phyloP scores from a whole-genome alignment of 2,888 invertebrate species.

The Nymphalis polychloros region DNA sequence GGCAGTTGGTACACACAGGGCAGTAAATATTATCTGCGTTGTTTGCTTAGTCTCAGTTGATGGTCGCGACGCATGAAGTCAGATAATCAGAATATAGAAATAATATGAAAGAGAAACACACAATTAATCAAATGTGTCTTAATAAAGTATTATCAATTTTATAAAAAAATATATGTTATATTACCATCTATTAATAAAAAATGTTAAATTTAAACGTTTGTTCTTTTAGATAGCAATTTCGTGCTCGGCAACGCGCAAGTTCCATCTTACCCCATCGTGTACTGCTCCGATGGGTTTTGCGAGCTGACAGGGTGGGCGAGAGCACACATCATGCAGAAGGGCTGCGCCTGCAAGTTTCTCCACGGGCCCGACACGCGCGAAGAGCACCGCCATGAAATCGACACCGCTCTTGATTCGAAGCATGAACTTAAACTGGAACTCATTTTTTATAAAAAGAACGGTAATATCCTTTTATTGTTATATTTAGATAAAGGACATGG shows the following conservation, averaged over 20 bases:
- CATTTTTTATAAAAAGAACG: constrained; percentile 96
- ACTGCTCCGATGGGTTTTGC: constrained; percentile 98
- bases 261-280: constrained; percentile 94
- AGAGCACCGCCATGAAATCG: constrained; percentile 93
- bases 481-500: too few relatives aligned
- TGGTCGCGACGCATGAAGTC: too few relatives aligned
- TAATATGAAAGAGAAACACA: too few relatives aligned
- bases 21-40: too few relatives aligned
- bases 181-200: too few relatives aligned
- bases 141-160: too few relatives aligned
- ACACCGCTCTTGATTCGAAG: constrained; percentile 93
- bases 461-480: constrained; percentile 70
- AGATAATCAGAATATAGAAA: too few relatives aligned
- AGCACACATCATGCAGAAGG: constrained; percentile 98
- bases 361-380: constrained; percentile 95
- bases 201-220: neutral
- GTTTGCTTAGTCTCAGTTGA: too few relatives aligned
- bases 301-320: constrained; percentile 96
- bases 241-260: constrained; percentile 98
- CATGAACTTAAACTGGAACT: constrained; percentile 96
- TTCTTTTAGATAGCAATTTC: constrained; percentile 93
- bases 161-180: too few relatives aligned
- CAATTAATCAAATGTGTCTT: too few relatives aligned
- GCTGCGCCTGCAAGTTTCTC: constrained; percentile 96
- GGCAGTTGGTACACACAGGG: too few relatives aligned